phyloP scores from a whole-genome alignment of 2,113 vertebrate genomes.

The Esox niger region DNA sequence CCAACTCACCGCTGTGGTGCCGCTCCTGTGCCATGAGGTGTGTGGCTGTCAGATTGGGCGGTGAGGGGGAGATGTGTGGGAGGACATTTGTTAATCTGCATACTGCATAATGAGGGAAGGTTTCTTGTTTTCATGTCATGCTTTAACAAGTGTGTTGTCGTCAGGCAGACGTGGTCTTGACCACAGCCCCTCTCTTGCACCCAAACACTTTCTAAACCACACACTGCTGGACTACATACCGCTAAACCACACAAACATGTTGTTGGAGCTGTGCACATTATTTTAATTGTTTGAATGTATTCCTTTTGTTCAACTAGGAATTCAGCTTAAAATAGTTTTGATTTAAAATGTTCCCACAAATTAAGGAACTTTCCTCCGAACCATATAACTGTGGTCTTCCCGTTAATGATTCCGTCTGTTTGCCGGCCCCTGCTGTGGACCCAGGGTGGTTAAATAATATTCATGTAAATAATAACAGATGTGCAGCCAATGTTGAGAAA shows the following conservation, averaged over 20 bases:
- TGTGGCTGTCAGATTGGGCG: slow-evolving; percentile 11
- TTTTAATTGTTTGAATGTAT: too few relatives aligned
- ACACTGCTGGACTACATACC: slow-evolving; percentile 36
- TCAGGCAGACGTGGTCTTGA: slow-evolving; percentile 65
- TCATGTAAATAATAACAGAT: too few relatives aligned
- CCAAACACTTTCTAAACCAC: slow-evolving; percentile 56
- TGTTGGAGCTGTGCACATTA: not conserved
- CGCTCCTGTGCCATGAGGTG: slow-evolving; percentile 8
- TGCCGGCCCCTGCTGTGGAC: too few relatives aligned
- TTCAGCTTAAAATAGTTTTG: too few relatives aligned
- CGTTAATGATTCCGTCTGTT: too few relatives aligned
- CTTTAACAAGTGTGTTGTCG: slow-evolving; percentile 70
- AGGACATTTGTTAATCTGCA: slow-evolving; percentile 9
- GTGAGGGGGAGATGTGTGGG: slow-evolving; percentile 4
- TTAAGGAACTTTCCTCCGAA: too few relatives aligned
- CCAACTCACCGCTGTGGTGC: slow-evolving; percentile 41
- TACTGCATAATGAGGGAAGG: slow-evolving; percentile 38
- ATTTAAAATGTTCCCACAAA: too few relatives aligned
- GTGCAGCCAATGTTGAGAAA: not conserved
- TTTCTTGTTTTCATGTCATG: slow-evolving; percentile 39
- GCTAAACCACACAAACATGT: not conserved
- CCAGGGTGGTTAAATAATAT: too few relatives aligned
- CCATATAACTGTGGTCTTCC: too few relatives aligned
- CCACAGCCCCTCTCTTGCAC: slow-evolving; percentile 57
- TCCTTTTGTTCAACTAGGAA: too few relatives aligned